These are phyloP conservation scores for Drosophila paranaensis DNA, from an alignment of 2,888 invertebrate genomes.

Conservation along the genomic window DNA sequence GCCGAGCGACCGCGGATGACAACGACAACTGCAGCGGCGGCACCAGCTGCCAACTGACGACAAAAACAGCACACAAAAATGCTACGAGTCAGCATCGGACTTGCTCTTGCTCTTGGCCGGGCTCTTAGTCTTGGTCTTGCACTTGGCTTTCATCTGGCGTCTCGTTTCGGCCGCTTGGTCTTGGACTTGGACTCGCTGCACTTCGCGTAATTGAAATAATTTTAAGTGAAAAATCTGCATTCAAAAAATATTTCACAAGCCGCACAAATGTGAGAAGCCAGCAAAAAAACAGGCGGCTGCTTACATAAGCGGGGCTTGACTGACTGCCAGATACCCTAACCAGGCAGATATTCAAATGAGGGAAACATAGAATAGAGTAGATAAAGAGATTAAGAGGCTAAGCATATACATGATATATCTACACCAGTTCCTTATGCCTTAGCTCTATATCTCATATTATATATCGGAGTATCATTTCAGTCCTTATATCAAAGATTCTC, in stretches of 20 bases:
- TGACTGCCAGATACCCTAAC: constrained; percentile 35
- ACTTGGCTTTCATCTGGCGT: constrained; percentile 15
- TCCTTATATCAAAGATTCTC: not conserved
- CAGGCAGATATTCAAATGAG: not conserved
- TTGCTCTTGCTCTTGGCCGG: constrained; percentile 5
- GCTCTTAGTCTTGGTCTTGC: constrained; percentile 4
- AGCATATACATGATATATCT: no score
- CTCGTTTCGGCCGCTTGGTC: constrained; percentile 9
- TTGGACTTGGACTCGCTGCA: constrained; percentile 45
- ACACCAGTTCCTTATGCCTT: not conserved
- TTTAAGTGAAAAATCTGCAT: constrained; percentile 80
- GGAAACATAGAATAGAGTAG: no score
- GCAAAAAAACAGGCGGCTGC: constrained; percentile 26
- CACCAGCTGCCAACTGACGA: constrained; percentile 63
- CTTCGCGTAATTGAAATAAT: constrained; percentile 78
- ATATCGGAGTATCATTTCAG: not conserved
- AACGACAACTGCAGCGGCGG: constrained; percentile 59
- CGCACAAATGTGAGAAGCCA: constrained; percentile 52
- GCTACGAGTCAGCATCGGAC: constrained; percentile 28
- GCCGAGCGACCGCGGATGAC: constrained; percentile 30
- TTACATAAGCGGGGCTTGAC: not conserved
- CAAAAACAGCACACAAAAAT: constrained; percentile 38
- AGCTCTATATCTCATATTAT: not conserved
- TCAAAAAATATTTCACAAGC: constrained; percentile 75
- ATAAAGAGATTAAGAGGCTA: no score